phyloP scores from a whole-genome alignment of 2,888 invertebrate species.

The Drosophila neotestacea region DNA sequence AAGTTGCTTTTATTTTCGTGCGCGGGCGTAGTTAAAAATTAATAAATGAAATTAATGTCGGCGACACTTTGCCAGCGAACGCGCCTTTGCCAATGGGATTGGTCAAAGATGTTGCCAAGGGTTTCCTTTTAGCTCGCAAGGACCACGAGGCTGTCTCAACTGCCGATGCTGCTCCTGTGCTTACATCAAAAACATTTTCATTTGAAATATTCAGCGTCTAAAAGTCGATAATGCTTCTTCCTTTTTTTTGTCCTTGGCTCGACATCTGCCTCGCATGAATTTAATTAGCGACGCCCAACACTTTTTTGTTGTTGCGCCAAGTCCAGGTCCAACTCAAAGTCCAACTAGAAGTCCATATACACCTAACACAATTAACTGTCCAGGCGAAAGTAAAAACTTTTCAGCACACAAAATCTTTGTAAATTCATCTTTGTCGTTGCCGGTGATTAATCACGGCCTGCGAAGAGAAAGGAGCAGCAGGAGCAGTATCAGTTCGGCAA shows the following conservation, averaged over 20 bases:
- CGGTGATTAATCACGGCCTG: slow-evolving; percentile 76
- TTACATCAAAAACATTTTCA: slow-evolving; percentile 79
- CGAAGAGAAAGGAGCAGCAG: slow-evolving; percentile 19
- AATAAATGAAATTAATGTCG: slow-evolving; percentile 84
- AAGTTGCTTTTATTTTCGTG: slow-evolving; percentile 80
- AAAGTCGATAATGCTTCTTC: slow-evolving; percentile 79
- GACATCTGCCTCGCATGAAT: slow-evolving; percentile 67
- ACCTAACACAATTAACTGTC: slow-evolving; percentile 78
- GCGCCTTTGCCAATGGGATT: slow-evolving; percentile 32
- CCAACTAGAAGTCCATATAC: slow-evolving; percentile 58
- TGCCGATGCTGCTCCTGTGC: slow-evolving; percentile 29
- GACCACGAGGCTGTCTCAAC: slow-evolving; percentile 3
- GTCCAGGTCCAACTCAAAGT: not conserved
- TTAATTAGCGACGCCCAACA: slow-evolving; percentile 79
- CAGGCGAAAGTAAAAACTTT: slow-evolving; percentile 72
- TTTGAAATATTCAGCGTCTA: slow-evolving; percentile 79
- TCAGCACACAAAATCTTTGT: slow-evolving; percentile 73
- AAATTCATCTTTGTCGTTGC: slow-evolving; percentile 79
- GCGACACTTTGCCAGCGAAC: slow-evolving; percentile 71
- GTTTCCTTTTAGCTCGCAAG: slow-evolving; percentile 68
- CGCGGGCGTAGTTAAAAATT: slow-evolving; percentile 82
- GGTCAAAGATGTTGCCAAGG: slow-evolving; percentile 74
- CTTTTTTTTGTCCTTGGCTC: not conserved
- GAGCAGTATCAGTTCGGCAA: not conserved
- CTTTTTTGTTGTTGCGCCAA: slow-evolving; percentile 54